These are phyloP conservation scores for Drosophila nigrodunni DNA, from an alignment of 1,140 invertebrate genomes.

Conservation along the genomic window DNA sequence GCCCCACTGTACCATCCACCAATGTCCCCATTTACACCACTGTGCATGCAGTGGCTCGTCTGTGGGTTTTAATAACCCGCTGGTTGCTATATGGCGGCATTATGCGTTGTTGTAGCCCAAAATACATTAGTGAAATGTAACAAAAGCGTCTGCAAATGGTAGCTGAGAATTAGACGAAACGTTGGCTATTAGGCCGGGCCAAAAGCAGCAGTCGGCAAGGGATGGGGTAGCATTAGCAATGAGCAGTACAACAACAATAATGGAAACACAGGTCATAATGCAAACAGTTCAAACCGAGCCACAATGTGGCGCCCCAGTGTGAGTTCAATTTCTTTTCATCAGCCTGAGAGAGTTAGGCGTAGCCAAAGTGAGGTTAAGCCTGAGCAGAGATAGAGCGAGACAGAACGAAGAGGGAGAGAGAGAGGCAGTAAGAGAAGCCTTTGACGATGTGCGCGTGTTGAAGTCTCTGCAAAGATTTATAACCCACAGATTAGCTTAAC, in stretches of 20 bases:
- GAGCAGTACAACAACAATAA: constrained; percentile 36
- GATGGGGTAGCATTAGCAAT: background rate
- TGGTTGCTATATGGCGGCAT: constrained; percentile 49
- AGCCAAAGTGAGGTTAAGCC: background rate
- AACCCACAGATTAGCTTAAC: background rate
- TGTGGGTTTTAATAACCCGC: constrained; percentile 37
- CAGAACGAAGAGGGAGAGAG: background rate
- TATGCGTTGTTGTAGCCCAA: constrained; percentile 32
- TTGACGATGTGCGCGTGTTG: background rate
- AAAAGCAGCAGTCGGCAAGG: constrained; percentile 17
- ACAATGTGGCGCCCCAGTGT: constrained; percentile 41
- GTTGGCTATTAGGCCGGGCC: constrained; percentile 47
- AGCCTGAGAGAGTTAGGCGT: background rate
- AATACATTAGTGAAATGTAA: constrained; percentile 53
- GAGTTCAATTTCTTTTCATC: constrained; percentile 45
- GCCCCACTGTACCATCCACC: background rate
- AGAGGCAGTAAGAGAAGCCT: background rate
- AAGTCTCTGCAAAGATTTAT: background rate
- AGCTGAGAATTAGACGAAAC: constrained; percentile 44
- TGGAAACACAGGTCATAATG: constrained; percentile 43
- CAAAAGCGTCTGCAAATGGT: constrained; percentile 41
- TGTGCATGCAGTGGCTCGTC: constrained; percentile 8
- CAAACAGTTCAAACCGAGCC: constrained; percentile 39
- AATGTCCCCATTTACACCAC: background rate
- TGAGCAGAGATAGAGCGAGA: background rate